Evolutionary conservation across 2,113 vertebrate genomes (phyloP), one percentile per base, ranked within the genome.

Genomic region (Pelecanus crispus): DNA sequence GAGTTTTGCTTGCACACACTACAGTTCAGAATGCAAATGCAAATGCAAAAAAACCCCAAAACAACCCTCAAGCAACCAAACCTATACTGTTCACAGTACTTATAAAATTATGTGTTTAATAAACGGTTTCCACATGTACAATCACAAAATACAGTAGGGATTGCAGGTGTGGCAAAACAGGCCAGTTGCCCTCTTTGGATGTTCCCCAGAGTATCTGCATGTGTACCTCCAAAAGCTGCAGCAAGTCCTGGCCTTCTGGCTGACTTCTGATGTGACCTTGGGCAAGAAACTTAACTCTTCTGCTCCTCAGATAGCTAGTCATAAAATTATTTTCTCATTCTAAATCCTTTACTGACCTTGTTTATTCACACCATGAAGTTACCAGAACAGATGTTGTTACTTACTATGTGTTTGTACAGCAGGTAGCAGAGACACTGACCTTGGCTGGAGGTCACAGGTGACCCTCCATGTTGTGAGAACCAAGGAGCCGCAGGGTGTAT

Each of bases 401-500:
- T 73, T 28, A 63, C 10, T 42, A 19, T 17, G 18, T 44, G 20
- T 92, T 92, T 90, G 31, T 56, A 34, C 2, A 58, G 47, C 26
- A 74, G 32, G 61, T 17, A 74, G 55, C 52, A 49, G 49, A 29
- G 13, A 49, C 7, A 18, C 47, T 61, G 44, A 29, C 40, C 16
- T 80, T 83, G 28, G 25, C 34, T 86, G 66, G 19, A 94, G 40
- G 32, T n/a, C 70, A 70, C 31, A 44, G 7, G 14, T 91, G 26
- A 24, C 21, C n/a, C 70, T 56, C 6, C 4, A 26, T 11, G 17
- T 28, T 42, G 10, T 45, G 19, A 49, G 42, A 13, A 61, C 29
- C 12, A 47, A 59, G 15, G 7, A 42, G 4, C 10, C 0, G 5
- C 4, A 3, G 19, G 4, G 16, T n/a, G 7, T 61, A 11, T 61